Percentiles rank a stretch among this genome's conserved stretches.
phyloP scores from a whole-genome alignment of 2,113 vertebrate species.

The Panthera tigris region DNA sequence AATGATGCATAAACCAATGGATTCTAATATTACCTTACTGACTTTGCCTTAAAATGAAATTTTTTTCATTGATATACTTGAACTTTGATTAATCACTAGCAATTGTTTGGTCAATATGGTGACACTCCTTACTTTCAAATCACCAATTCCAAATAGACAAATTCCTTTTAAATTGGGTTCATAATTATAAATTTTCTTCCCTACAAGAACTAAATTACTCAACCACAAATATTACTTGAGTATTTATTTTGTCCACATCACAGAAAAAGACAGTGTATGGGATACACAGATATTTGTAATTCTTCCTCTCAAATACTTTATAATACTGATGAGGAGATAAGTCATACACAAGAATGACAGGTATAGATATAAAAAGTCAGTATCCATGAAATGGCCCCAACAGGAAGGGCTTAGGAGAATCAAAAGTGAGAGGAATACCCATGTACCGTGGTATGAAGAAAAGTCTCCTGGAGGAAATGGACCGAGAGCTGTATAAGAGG shows the following conservation, averaged over 20 bases:
- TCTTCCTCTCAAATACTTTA: neutral
- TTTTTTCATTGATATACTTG: neutral
- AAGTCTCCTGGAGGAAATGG: neutral
- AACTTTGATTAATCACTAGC: neutral
- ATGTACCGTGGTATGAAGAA: neutral
- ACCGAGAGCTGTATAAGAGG: neutral
- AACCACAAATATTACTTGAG: conserved; percentile 3
- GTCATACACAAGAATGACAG: neutral
- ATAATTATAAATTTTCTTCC: neutral
- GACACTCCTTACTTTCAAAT: neutral
- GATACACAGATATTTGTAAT: neutral
- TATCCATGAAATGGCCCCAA: neutral
- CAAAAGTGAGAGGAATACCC: neutral
- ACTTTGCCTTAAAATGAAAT: conserved; percentile 28
- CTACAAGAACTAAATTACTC: neutral
- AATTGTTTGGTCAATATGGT: neutral
- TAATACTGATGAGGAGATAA: neutral
- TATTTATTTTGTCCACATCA: neutral
- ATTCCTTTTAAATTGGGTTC: neutral
- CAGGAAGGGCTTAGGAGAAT: neutral
- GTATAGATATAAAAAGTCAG: neutral
- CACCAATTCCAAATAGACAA: neutral
- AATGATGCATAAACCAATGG: neutral
- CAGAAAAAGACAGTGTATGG: neutral
- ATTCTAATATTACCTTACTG: neutral